phyloP scores from a whole-genome alignment of 2,888 invertebrate species.

The Myopa testacea region DNA sequence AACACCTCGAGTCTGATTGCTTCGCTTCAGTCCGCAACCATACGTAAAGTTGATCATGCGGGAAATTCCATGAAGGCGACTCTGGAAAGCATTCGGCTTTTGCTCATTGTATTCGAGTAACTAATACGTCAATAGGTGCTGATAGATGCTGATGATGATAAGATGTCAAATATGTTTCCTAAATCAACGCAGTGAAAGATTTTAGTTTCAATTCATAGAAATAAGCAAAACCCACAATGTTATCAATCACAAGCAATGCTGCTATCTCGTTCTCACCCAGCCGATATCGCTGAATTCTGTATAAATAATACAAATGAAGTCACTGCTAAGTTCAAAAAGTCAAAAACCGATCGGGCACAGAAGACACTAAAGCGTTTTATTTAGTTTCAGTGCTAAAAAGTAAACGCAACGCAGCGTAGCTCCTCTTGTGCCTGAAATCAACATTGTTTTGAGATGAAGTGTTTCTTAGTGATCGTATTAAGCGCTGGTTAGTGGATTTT shows the following conservation, averaged over 20 bases:
- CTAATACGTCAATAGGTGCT: conserved; percentile 1
- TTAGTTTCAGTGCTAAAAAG: conserved; percentile 15
- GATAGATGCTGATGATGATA: conserved; percentile 7
- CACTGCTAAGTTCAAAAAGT: conserved; percentile 35
- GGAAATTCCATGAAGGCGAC: no score
- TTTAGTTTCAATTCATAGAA: conserved; percentile 28
- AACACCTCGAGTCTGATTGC: no score
- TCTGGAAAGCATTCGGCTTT: not conserved
- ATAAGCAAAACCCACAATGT: conserved; percentile 21
- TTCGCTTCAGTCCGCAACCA: no score
- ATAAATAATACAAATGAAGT: conserved; percentile 41
- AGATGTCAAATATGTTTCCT: not conserved
- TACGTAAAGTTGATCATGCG: no score
- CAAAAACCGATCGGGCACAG: conserved; percentile 19
- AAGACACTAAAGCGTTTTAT: not conserved
- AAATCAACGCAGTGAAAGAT: conserved; percentile 1
- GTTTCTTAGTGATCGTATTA: conserved; percentile 16
- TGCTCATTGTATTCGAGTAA: not conserved
- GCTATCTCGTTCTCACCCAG: conserved; percentile 6
- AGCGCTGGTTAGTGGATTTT: conserved; percentile 14
- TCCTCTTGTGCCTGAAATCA: not conserved
- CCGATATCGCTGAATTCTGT: not conserved
- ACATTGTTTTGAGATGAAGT: conserved; percentile 9
- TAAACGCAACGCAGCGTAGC: not conserved
- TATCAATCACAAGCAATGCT: conserved; percentile 20